Evolutionary conservation across 2,113 vertebrate species (phyloP), one percentile per base, ranked within the genome.

Genomic region (Platysteira castanea): DNA sequence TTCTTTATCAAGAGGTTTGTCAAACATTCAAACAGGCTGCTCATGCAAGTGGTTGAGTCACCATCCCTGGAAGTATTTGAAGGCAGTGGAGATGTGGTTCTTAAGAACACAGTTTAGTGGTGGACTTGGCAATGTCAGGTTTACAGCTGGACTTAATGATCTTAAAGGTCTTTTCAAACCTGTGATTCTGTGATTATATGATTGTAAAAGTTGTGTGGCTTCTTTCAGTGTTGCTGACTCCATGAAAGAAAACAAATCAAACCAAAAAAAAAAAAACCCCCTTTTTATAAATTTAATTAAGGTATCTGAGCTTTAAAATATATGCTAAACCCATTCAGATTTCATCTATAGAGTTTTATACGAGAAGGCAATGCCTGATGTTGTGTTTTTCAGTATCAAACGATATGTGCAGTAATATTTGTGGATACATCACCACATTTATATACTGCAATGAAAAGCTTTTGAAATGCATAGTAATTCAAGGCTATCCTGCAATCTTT

Each of bases 21-120:
- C 8, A 63, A 14, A 6, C 30, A 16, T 39, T 67, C 4, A 0
- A 50, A 60, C 12, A 71, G 27, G 11, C 3, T 56, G 28, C 10
- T 39, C 7, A 27, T 46, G 17, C 23, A 80, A 49, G 23, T 35
- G 8, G 3, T 60, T 28, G 13, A 56, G 7, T 26, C 10, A 15
- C 15, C 5, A 42, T 37, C 8, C 28, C n/a, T 42, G 42, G 39
- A 26, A 21, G 7, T 24, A 50, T 23, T 77, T 67, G 37, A 81
- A 54, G 87, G 6, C 69, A 0, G 0, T 4, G 4, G 28, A 28
- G 21, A 71, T 6, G 3, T 61, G 7, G 18, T 15, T 20, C 19
- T 67, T 56, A 71, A 5, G 27, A 27, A 24, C 2, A 35, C 7
- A 26, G 10, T 35, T 78, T 75, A 41, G 17, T 13, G 6, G 20